Evolutionary conservation across 2,888 invertebrate genomes (phyloP), one percentile per base, ranked within the genome.

Genomic region (Acrocyrtus sp.): DNA sequence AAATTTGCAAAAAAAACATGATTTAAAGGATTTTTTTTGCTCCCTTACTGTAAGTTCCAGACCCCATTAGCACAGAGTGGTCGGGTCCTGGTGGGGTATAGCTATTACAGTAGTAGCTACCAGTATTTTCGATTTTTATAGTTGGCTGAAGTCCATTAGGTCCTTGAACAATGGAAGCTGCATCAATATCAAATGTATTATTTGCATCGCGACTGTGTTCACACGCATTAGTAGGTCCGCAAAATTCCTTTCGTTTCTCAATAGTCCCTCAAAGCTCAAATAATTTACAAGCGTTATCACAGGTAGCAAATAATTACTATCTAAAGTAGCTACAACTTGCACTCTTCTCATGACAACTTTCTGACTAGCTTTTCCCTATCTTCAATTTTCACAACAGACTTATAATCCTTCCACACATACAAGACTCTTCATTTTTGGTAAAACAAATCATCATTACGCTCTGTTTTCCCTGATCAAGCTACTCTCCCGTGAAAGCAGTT

Each of bases 91-190:
- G 89, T 82, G 91, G 88, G 82, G 91, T 89, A 86, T 93, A 93
- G 86, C 90, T 92, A 85, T 89, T 91, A 86, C 92, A 92, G 85
- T 92, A 92, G 76, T 79, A 79, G 77, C 78, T 80, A 82, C 90
- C 88, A 81, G 92, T 89, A 85, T 91, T 92, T 86, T 94, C 93
- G 85, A 93, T 88, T 87, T 92, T 92, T 83, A 93, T 92, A 82
- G 89, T 89, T 87, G 90, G 83, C 88, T 90, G 85, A 82, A 85
- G 84, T 69, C 87, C 87, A 82, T 87, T 92, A 79, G 92, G 89
- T 86, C 95, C 95, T 86, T 94, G 95, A 85, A 96, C 91, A 84
- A 97, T 96, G 84, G 96, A 96, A 81, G 95, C 96, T 96, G 89
- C 82, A 89, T 88, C 83, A 84, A 82, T 82, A 84, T 75, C 72